Evolutionary conservation across 2,888 invertebrate genomes (phyloP), one percentile per base, ranked within the genome.

Genomic region (Branchipolynoe longqiensis): DNA sequence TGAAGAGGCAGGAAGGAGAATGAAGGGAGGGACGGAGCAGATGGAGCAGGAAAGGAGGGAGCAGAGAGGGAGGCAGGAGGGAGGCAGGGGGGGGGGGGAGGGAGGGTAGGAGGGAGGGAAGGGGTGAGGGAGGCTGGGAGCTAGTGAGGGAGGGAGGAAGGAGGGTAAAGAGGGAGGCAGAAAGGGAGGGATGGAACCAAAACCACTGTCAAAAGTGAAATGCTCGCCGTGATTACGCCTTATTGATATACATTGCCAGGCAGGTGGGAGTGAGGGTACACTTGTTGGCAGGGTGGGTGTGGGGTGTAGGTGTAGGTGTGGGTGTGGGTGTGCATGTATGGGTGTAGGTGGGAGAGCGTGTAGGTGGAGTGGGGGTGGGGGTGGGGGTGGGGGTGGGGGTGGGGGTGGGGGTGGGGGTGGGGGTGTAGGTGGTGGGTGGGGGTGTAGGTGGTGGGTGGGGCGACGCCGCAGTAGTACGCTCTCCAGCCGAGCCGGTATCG

Each of bases 231-330:
- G 78, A 78, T 78, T 78, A 78, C 31, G 48, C 18, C 2, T 18
- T 78, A 78, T 78, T 78, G 78, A 78, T 78, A 78, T 48, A 78
- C 78, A 78, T 48, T n/a, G 78, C 78, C 48, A 12, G 73, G 41
- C 41, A 18, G 12, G 22, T 38, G 73, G 1, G 48, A 6, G 4
- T 8, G 78, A 40, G 73, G 73, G 38, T 2, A 62, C 12, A 12
- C 2, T 18, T 31, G 36, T 33, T 33, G 33, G 22, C 2, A 62
- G 62, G 31, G 28, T 48, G 48, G 48, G 6, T 3, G 33, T 8
- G 62, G 62, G 62, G 12, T 62, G 62, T 62, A 36, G 69, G 69
- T 22, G 6, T 33, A 14, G 62, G 62, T 4, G 2, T 25, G 28
- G 62, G 28, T 2, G 31, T 12, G 22, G 56, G 56, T 56, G 18